Conservation (phyloP, 2,888 invertebrate genomes). For the Rhagonycha fulva region DNA sequence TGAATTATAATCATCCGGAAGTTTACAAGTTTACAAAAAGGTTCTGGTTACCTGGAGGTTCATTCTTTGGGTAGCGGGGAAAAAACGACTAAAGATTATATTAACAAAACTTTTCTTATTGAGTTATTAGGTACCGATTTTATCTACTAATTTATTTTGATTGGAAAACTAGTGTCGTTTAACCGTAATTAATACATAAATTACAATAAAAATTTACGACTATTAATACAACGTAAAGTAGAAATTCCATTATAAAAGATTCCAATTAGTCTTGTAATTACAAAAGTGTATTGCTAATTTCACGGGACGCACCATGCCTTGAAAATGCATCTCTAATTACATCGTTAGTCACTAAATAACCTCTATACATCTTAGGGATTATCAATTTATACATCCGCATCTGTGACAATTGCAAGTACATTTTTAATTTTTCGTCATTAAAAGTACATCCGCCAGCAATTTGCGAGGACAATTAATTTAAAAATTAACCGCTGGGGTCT, state of each 20-base stretch:
- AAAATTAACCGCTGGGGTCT: constrained; percentile 44
- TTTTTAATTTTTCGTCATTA: constrained; percentile 55
- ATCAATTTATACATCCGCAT: constrained; percentile 54
- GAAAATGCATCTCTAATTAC: constrained; percentile 47
- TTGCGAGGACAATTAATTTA: constrained; percentile 53
- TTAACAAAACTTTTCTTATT: neutral
- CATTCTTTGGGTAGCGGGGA: neutral
- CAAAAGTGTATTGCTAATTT: constrained; percentile 11
- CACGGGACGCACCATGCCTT: constrained; percentile 31
- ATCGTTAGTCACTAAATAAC: constrained; percentile 46
- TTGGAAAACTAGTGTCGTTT: neutral
- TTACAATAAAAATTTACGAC: neutral
- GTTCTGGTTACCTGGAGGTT: neutral
- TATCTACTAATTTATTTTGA: neutral
- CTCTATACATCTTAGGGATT: constrained; percentile 53
- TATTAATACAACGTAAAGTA: constrained; percentile 14
- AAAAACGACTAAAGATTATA: too few relatives aligned
- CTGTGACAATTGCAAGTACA: constrained; percentile 50
- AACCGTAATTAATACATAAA: neutral
- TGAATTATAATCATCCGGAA: neutral
- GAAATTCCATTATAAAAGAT: constrained; percentile 10
- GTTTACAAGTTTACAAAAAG: neutral
- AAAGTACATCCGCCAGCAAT: constrained; percentile 51
- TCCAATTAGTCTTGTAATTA: constrained; percentile 18
- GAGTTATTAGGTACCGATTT: neutral